Base-by-base conservation (phyloP, 2,797 vertebrate genomes). In the Cirrhinus molitorella region DNA sequence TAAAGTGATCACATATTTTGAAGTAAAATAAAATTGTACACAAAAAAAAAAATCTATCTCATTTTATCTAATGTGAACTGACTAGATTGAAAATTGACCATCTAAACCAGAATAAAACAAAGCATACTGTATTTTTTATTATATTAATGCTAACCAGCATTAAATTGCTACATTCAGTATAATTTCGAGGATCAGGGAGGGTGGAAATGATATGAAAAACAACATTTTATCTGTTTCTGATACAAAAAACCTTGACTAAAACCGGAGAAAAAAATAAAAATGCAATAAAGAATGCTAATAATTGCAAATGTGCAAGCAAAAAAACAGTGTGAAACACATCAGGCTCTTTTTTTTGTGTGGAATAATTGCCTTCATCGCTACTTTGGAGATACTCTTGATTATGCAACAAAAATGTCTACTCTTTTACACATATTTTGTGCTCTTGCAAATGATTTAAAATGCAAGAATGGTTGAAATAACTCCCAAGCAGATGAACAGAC, bases 381-480 rank as follows among this genome's bases (percentile, higher is more conserved):
- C 40, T 21, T 21, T 43, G 40, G 21, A 13, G 12, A 70, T 23
- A 70, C 16, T 51, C 37, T 13, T 65, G 43, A 34, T 51, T 65
- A 6, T 34, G 13, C 37, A 49, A 67, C 31, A 23, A 25, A 68
- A 59, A 59, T 2, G 1, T 25, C 14, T 7, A 59, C 34, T 9
- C 40, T 43, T 43, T 43, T 43, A 43, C 40, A 43, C 53, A 10
- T 1, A 43, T 55, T 55, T 9, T 40, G 21, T 74, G 21, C 21
- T 73, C 45, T 31, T 19, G 68, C 68, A 72, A 40, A n/a, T 37
- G 1, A 67, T 51, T 55, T 55, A 31, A 80, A 70, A 55, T 43
- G 49, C 37, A 45, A 70, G 66, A 71, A 31, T 1, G 37, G 53
- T 59, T 80, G 6, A 59, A 34, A 57, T 10, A 45, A 57, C 78